Base-by-base conservation (phyloP, 2,888 invertebrate species). In the Cataglyphis rosenhaueri region DNA sequence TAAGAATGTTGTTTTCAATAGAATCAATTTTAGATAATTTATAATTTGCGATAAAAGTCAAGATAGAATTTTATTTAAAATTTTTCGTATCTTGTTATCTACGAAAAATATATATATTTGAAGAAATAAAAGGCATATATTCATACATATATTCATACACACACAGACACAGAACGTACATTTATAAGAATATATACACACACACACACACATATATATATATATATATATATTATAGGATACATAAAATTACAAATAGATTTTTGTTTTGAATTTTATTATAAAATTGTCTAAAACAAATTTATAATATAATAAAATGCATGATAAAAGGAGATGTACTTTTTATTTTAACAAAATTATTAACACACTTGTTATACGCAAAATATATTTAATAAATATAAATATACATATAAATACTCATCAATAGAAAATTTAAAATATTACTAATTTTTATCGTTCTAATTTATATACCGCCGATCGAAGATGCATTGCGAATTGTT, bases 401-500 rank as follows among this genome's bases (percentile, higher is more conserved):
- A 48, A 18, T 48, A n/a, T n/a, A n/a, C n/a, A n/a, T 52, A 44
- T 15, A 52, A 52, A n/a, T n/a, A 52, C 18, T 52, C n/a, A 2
- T 8, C 8, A 52, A 52, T 52, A n/a, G 8, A 2, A 8, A 71
- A 38, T 71, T 71, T 10, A 21, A n/a, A n/a, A 74, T 61, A 4
- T 18, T 10, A 52, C 21, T 12, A 25, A 38, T 78, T 78, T 52
- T 52, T 44, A 15, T 52, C 25, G 21, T 61, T 70, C 32, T 61
- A 70, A 70, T 35, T 6, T 8, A 55, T 55, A 25, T 52, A 65
- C 18, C 59, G 25, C 25, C 70, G 70, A 59, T 68, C 41, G 70
- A 79, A 79, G 70, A 70, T 70, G 44, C 59, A 79, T 12, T 9
- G 32, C 3, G 32, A 44, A 78, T 59, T 68, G 68, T 78, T 57